Conservation (phyloP, 2,797 vertebrate genomes). For the Phataginus tetradactyla region DNA sequence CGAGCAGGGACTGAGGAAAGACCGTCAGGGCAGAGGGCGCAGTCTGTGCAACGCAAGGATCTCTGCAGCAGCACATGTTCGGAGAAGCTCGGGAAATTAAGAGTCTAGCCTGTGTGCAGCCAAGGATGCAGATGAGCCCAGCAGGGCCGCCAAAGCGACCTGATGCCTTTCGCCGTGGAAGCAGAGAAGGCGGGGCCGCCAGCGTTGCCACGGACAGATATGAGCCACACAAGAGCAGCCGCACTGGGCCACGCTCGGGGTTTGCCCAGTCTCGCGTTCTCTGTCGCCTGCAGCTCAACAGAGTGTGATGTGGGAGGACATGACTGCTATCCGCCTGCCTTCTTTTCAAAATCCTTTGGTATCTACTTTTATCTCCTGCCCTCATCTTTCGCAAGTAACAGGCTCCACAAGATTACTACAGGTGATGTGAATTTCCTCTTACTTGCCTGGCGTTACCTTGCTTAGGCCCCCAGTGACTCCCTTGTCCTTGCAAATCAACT, state of each 20-base stretch:
- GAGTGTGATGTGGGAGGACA: not conserved
- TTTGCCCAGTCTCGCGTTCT: not conserved
- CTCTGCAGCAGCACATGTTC: not conserved
- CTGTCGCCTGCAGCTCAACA: not conserved
- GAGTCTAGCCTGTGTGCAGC: not conserved
- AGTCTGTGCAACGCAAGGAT: accelerated
- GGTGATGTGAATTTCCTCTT: not conserved
- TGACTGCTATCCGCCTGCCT: not conserved
- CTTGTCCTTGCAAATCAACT: not conserved
- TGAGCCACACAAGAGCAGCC: not conserved
- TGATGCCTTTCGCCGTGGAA: not conserved
- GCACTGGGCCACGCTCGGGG: not conserved
- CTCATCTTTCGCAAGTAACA: not conserved
- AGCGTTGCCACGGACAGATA: not conserved
- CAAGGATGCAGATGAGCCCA: not conserved
- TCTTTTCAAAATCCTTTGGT: slow-evolving; percentile 5
- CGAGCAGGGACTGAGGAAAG: not conserved
- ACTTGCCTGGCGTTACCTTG: not conserved
- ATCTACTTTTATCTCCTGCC: not conserved
- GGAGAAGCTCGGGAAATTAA: not conserved
- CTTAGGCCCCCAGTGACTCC: not conserved
- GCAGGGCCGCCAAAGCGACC: not conserved
- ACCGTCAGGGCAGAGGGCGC: not conserved
- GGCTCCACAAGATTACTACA: not conserved
- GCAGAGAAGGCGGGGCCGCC: not conserved